A percentile compares a stretch with the other conserved stretches of the same genome.
These are phyloP conservation scores for Antennarius striatus DNA, from an alignment of 2,113 vertebrate genomes.

Conservation along the genomic window DNA sequence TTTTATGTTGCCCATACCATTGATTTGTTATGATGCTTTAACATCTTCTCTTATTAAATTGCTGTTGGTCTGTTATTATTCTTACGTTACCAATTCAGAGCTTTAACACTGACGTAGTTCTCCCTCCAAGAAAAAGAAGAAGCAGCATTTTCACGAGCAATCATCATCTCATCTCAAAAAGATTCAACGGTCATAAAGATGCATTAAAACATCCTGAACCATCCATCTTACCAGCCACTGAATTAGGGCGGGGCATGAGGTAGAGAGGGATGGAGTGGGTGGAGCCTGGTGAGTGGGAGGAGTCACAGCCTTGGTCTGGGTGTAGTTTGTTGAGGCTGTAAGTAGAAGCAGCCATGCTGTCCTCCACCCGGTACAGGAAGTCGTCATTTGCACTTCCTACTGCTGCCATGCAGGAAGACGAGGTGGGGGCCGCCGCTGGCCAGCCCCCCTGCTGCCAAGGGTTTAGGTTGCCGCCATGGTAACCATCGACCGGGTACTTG, in stretches of 20 bases:
- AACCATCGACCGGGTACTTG: constrained; percentile 84
- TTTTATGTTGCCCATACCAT: too few species aligned
- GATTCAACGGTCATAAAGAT: too few species aligned
- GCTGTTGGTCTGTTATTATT: too few species aligned
- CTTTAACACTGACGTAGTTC: too few species aligned
- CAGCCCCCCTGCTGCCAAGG: constrained; percentile 82
- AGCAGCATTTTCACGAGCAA: too few species aligned
- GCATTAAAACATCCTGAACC: too few species aligned
- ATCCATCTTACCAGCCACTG: constrained; percentile 89
- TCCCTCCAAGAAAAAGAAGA: too few species aligned
- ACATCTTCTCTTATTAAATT: too few species aligned
- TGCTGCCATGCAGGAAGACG: constrained; percentile 73
- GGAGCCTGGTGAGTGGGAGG: constrained; percentile 85
- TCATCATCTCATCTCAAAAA: too few species aligned
- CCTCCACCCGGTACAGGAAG: constrained; percentile 88
- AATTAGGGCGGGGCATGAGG: constrained; percentile 96
- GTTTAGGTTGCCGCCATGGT: constrained; percentile 87
- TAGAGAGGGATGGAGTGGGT: constrained; percentile 95
- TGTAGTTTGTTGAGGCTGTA: constrained; percentile 96
- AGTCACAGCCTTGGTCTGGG: constrained; percentile 87
- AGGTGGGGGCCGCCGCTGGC: constrained; percentile 80
- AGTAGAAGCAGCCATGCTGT: constrained; percentile 92
- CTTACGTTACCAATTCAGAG: too few species aligned
- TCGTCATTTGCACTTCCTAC: constrained; percentile 63
- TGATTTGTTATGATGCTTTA: too few species aligned